Conservation (phyloP, 2,113 vertebrate species). For the Chloropsis hardwickii region DNA sequence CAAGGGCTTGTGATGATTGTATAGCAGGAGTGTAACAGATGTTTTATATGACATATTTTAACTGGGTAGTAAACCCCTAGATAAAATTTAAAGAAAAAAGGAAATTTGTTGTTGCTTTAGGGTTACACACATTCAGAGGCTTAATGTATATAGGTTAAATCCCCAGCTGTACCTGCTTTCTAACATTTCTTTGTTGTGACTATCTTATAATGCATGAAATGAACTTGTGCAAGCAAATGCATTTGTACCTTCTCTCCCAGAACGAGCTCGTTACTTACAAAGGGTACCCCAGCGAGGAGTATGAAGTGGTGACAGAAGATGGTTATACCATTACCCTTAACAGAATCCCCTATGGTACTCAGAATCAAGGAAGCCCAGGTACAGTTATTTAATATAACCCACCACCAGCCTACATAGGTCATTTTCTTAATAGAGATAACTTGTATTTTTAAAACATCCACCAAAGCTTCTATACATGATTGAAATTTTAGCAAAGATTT, state of each 20-base stretch:
- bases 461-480: background rate
- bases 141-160: background rate
- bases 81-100: background rate
- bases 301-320: constrained; percentile 25
- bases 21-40: background rate
- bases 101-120: background rate
- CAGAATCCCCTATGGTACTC: background rate
- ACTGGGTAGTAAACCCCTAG: background rate
- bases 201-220: background rate
- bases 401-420: background rate
- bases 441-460: background rate
- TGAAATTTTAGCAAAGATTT: background rate
- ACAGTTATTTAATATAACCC: background rate
- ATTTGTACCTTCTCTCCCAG: background rate
- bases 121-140: background rate
- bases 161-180: background rate
- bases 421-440: background rate
- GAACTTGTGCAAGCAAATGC: background rate
- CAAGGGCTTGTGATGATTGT: background rate
- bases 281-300: constrained; percentile 3
- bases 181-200: background rate
- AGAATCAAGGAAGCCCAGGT: background rate
- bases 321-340: constrained; percentile 1
- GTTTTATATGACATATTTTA: background rate
- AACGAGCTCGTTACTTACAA: background rate